A percentile compares a stretch with the other conserved stretches of the same genome.
These are phyloP conservation scores for Chrysodeixis includens DNA, from an alignment of 2,888 invertebrate genomes.

Conservation along the genomic window DNA sequence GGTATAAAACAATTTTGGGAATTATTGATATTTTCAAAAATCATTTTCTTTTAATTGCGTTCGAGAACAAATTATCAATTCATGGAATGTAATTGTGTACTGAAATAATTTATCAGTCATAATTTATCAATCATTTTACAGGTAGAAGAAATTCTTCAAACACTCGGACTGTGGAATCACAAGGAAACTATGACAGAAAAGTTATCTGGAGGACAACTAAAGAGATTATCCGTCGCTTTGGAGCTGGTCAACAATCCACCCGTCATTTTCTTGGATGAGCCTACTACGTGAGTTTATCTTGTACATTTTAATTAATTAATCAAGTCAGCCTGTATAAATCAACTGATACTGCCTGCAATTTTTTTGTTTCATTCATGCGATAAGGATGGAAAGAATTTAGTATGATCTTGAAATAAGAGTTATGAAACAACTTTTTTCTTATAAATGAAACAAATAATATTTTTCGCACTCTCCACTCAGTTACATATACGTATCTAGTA, in stretches of 20 bases:
- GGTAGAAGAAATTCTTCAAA: slow-evolving; percentile 93
- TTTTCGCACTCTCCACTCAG: neutral
- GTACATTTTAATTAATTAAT: neutral
- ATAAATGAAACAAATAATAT: too few relatives aligned
- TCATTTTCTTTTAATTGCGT: too few relatives aligned
- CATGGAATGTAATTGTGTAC: too few relatives aligned
- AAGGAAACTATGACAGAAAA: slow-evolving; percentile 90
- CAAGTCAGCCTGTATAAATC: neutral
- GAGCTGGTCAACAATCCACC: slow-evolving; percentile 95
- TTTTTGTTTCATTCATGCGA: neutral
- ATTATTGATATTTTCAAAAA: too few relatives aligned
- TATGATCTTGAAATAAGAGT: too few relatives aligned
- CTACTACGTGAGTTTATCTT: slow-evolving; percentile 91
- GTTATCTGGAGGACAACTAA: slow-evolving; percentile 94
- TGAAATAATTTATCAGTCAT: too few relatives aligned
- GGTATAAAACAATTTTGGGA: too few relatives aligned
- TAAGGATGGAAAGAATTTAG: too few relatives aligned
- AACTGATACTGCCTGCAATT: neutral
- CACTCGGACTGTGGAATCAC: slow-evolving; percentile 91
- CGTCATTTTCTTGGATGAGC: slow-evolving; percentile 94
- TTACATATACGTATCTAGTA: neutral
- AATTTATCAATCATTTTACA: slow-evolving; percentile 73
- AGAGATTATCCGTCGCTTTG: slow-evolving; percentile 93
- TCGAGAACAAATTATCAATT: too few relatives aligned
- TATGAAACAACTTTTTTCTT: too few relatives aligned